Conservation (phyloP, 92 coral and sea anemone genomes). For the Umimayanthus chanpuru region DNA sequence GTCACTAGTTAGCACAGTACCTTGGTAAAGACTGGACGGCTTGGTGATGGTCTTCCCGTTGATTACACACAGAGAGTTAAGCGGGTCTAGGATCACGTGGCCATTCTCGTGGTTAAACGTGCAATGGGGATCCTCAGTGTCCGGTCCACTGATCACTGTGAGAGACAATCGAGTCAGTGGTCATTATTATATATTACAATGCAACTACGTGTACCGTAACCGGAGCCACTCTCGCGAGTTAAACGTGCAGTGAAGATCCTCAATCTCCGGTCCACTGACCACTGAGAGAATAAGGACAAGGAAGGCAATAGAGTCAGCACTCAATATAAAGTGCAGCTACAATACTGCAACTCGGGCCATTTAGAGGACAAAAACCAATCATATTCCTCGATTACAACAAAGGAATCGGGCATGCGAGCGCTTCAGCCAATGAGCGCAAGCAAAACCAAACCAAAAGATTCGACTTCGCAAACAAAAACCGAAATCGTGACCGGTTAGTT, state of each 20-base stretch:
- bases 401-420: too few species aligned
- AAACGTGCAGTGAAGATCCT: slow-evolving; percentile 78
- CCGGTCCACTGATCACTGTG: slow-evolving; percentile 92
- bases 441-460: too few species aligned
- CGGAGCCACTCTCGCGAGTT: slow-evolving; percentile 68
- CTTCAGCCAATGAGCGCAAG: too few species aligned
- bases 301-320: neutral
- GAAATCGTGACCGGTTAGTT: too few species aligned
- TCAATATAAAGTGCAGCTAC: too few species aligned
- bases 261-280: slow-evolving; percentile 87
- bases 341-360: too few species aligned
- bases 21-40: slow-evolving; percentile 92
- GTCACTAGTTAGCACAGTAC: slow-evolving; percentile 48
- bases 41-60: slow-evolving; percentile 78
- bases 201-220: too few species aligned
- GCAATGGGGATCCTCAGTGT: slow-evolving; percentile 80
- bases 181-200: neutral
- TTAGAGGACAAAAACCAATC: too few species aligned
- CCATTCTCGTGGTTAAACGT: slow-evolving; percentile 78
- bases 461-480: too few species aligned
- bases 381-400: too few species aligned
- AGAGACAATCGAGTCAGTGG: neutral
- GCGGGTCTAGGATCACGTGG: slow-evolving; percentile 83
- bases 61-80: slow-evolving; percentile 86
- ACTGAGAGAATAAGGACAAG: slow-evolving; percentile 52